A percentile compares a stretch with the other conserved stretches of the same genome.
Evolutionary conservation across 2,888 invertebrate species (phyloP).

Genomic region (Amblyjoppa proteus): DNA sequence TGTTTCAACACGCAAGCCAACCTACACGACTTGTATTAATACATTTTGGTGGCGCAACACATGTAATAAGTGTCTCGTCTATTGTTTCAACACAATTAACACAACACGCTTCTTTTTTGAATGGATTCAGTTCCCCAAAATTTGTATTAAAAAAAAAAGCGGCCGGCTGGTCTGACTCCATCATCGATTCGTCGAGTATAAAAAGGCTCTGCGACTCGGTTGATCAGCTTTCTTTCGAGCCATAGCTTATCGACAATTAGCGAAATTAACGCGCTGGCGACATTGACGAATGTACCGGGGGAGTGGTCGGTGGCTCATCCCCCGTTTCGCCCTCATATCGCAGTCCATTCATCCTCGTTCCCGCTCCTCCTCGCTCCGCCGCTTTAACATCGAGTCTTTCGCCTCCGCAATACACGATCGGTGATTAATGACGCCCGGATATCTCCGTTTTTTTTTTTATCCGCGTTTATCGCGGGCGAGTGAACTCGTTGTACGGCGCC

Average conservation of each 20-base stretch:
- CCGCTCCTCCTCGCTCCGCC: conserved; percentile 18
- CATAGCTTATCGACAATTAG: conserved; percentile 70
- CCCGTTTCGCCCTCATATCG: conserved; percentile 47
- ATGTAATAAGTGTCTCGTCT: too few relatives aligned
- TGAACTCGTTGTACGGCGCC: neutral
- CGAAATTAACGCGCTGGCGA: conserved; percentile 74
- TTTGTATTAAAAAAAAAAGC: too few relatives aligned
- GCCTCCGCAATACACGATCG: conserved; percentile 32
- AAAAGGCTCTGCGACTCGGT: neutral
- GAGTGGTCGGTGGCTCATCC: conserved; percentile 51
- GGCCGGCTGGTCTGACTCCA: too few relatives aligned
- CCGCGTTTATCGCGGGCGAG: neutral
- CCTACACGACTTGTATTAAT: too few relatives aligned
- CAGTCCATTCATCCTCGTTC: conserved; percentile 59
- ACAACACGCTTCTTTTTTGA: too few relatives aligned
- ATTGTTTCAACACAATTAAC: too few relatives aligned
- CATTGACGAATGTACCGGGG: conserved; percentile 72
- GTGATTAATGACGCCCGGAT: conserved; percentile 51
- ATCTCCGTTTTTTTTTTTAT: neutral
- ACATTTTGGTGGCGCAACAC: too few relatives aligned
- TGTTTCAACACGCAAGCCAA: too few relatives aligned
- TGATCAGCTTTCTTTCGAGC: neutral
- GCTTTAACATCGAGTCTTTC: conserved; percentile 33
- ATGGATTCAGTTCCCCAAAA: too few relatives aligned
- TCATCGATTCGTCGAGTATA: neutral